Base-by-base conservation (phyloP, 2,797 vertebrate species). In the Pangasius djambal region DNA sequence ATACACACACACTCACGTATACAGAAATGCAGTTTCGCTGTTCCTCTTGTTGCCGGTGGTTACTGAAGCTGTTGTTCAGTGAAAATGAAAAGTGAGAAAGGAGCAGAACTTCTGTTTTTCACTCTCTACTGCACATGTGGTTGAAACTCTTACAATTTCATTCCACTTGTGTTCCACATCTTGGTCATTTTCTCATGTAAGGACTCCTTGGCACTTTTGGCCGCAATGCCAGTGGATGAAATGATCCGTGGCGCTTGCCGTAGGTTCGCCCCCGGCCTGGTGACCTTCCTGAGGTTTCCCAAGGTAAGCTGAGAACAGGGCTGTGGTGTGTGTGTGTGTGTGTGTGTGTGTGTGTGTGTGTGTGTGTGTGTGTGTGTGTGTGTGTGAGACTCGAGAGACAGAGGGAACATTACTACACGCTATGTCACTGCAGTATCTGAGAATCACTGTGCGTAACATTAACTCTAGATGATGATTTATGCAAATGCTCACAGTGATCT, bases 271-370 rank as follows among this genome's bases (percentile, higher is more conserved):
- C 89, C 89, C 40, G 88, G 90, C 57, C 69, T 92, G 25, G 79
- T 86, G 70, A 86, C 87, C 16, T 74, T 91, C 34, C 57, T 89
- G 59, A 69, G 84, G 74, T 83, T 88, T 75, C 50, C 61, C 52
- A 86, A 92, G 93, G 93, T 93, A 91, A 90, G 91, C 55, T 5
- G 85, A 70, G 79, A 25, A 78, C 79, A 75, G 16, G 69, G n/a
- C n/a, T 22, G 44, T 87, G 25, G 57, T 86, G 87, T 90, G 44
- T 86, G 48, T 10, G 34, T n/a, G 55, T 48, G 72, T 48, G 72
- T 74, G 72, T 74, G 72, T 75, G 72, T 75, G 72, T 74, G 18
- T 74, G 70, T 74, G 70, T 74, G 37, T 74, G 72, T 75, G 72
- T 75, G 72, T 74, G 18, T 44, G 70, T 75, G 72, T 74, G 18